Percentiles rank a stretch among this genome's conserved stretches.
Evolutionary conservation across 1,140 invertebrate genomes (phyloP).

Genomic region (Hyphantria cunea): DNA sequence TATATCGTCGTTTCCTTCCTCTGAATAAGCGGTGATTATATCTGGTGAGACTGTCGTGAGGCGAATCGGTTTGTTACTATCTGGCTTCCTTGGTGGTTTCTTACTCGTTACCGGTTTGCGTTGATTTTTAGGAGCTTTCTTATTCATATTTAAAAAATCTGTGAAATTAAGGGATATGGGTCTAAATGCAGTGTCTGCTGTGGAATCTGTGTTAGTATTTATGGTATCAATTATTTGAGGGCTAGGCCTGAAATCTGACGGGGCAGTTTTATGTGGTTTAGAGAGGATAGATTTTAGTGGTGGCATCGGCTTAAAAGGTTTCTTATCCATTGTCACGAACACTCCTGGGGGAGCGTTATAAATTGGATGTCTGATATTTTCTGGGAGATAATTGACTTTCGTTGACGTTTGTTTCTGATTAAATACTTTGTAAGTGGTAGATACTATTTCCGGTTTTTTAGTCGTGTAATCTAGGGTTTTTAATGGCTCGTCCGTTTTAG

Average conservation of each 20-base stretch:
- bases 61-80: constrained; percentile 47
- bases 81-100: constrained; percentile 61
- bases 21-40: constrained; percentile 59
- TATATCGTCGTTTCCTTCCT: constrained; percentile 47
- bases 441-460: constrained; percentile 41
- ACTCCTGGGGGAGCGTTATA: constrained; percentile 74
- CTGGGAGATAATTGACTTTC: constrained; percentile 60
- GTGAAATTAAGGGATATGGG: constrained; percentile 59
- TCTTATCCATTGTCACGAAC: constrained; percentile 75
- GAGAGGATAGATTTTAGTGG: constrained; percentile 56
- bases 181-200: constrained; percentile 62
- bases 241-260: constrained; percentile 69
- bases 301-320: constrained; percentile 77
- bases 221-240: constrained; percentile 63
- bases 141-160: constrained; percentile 18
- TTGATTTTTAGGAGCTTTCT: constrained; percentile 45
- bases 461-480: constrained; percentile 46
- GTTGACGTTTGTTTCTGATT: constrained; percentile 47
- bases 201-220: constrained; percentile 56
- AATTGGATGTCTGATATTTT: constrained; percentile 65
- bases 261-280: constrained; percentile 50
- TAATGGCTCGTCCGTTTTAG: constrained; percentile 36
- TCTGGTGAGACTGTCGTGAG: constrained; percentile 56
- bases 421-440: constrained; percentile 43
- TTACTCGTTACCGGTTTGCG: constrained; percentile 48